A percentile compares a stretch with the other conserved stretches of the same genome.
phyloP scores from a whole-genome alignment of 2,888 invertebrate species.

The Cantharis flavilabris region DNA sequence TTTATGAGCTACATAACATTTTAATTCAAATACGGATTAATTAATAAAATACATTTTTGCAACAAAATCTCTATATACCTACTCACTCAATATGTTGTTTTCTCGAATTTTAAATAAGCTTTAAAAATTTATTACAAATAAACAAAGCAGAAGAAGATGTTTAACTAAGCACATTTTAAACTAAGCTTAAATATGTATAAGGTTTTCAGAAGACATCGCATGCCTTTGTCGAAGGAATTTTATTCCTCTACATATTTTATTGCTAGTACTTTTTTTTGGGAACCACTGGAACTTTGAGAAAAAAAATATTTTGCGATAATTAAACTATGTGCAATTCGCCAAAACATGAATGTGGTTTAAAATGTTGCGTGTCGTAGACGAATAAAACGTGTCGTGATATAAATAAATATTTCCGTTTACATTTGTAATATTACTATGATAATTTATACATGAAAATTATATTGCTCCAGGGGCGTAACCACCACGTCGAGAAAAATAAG shows the following conservation, averaged over 20 bases:
- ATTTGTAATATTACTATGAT: slow-evolving; percentile 10
- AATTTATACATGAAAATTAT: slow-evolving; percentile 8
- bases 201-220: not conserved
- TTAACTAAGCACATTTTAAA: slow-evolving; percentile 1
- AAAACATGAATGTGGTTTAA: not conserved
- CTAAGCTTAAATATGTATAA: not conserved
- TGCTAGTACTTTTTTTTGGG: not conserved
- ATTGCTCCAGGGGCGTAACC: not conserved
- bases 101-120: not conserved
- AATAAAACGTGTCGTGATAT: slow-evolving; percentile 1
- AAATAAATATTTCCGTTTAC: slow-evolving; percentile 7
- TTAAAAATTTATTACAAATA: not conserved
- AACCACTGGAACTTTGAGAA: not conserved
- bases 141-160: not conserved
- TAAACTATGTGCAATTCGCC: not conserved
- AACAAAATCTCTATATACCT: not conserved
- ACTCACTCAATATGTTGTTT: not conserved
- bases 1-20: not conserved
- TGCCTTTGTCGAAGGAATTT: not conserved
- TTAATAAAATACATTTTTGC: not conserved
- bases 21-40: not conserved
- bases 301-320: not conserved
- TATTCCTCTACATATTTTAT: not conserved
- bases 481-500: not conserved
- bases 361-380: not conserved